Evolutionary conservation across 2,113 vertebrate species (phyloP).

Genomic region (Cyanoramphus novaezelandiae): DNA sequence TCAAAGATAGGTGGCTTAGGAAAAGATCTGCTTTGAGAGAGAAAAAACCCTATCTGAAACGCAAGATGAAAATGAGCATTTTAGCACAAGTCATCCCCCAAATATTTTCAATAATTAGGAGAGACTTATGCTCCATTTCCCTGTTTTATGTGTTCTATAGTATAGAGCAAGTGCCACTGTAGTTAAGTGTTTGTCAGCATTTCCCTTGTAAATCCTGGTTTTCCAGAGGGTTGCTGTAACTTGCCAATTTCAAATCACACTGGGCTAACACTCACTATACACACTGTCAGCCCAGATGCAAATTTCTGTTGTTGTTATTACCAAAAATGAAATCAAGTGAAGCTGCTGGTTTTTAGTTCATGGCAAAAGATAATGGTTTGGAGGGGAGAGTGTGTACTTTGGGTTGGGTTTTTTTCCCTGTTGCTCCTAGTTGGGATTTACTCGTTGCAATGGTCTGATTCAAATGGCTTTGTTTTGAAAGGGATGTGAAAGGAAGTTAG

Average conservation of each 20-base stretch:
- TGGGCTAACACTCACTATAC: conserved; percentile 34
- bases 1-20: conserved; percentile 23
- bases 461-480: conserved; percentile 10
- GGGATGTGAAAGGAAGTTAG: background rate
- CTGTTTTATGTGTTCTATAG: conserved; percentile 15
- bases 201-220: conserved; percentile 44
- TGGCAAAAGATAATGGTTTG: background rate
- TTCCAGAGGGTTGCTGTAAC: conserved; percentile 42
- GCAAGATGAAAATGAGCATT: background rate
- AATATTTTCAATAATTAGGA: conserved; percentile 58
- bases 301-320: conserved; percentile 63
- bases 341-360: conserved; percentile 49
- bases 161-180: conserved; percentile 23
- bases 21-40: background rate
- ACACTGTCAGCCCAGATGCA: conserved; percentile 56
- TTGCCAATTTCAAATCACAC: conserved; percentile 55
- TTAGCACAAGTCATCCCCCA: conserved; percentile 12
- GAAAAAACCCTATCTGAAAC: background rate
- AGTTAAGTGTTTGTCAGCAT: conserved; percentile 59
- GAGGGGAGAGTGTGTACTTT: background rate
- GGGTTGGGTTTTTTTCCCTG: background rate
- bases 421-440: conserved; percentile 11
- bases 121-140: conserved; percentile 41
- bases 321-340: conserved; percentile 70
- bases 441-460: background rate